Base-by-base conservation (phyloP, 1,140 invertebrate genomes). In the Atopsyche davidsoni region DNA sequence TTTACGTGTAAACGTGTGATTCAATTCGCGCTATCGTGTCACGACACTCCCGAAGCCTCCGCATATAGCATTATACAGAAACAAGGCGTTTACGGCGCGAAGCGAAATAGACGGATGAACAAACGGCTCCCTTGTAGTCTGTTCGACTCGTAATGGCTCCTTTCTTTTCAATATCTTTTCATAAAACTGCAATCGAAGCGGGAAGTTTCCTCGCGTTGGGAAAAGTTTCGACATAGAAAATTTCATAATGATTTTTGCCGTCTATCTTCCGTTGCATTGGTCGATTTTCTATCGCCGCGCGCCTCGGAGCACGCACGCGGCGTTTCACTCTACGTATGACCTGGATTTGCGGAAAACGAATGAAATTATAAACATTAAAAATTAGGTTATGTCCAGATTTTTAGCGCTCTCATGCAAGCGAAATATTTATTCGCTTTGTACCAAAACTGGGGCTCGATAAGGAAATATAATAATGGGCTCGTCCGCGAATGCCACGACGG, bases 391-490 rank as follows among this genome's bases (percentile, higher is more conserved):
- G 21, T 14, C 28, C 39, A n/a, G 19, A 21, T 40, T 45, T 51
- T 45, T 51, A 35, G 50, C 41, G 39, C 40, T 51, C 35, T 51
- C 50, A 45, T 51, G 50, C 50, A 51, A 39, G 34, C 24, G 22
- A 50, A 50, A 50, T 40, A 49, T 41, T 32, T 24, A 45, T 13
- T 40, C n/a, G 25, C 47, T 41, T 40, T 32, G 23, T 49, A 21
- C 24, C 25, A 21, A 21, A 50, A 31, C 22, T 42, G 36, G 46
- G 46, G 19, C 47, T 39, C 36, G 36, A 39, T 39, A 39, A 39
- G 36, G 4, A 17, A 39, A 39, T 39, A n/a, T n/a, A n/a, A n/a
- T n/a, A n/a, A n/a, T n/a, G n/a, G n/a, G n/a, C n/a, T n/a, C n/a
- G n/a, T n/a, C n/a, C n/a, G n/a, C n/a, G n/a, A n/a, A n/a, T n/a